Conservation (phyloP, 2,797 vertebrate species). For the Poecile montanus region DNA sequence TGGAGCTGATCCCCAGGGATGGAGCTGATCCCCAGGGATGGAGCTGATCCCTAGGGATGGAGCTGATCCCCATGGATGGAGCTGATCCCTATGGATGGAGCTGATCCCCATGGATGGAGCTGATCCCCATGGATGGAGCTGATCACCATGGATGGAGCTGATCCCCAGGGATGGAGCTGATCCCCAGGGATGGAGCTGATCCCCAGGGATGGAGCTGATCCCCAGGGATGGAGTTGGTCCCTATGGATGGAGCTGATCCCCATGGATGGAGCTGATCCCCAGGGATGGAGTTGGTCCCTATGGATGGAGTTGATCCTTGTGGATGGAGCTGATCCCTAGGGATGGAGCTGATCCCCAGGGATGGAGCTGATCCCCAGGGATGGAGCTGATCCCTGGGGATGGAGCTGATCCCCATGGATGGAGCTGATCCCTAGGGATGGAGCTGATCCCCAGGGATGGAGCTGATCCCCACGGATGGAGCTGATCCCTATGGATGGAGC, state of each 20-base stretch:
- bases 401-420: too few relatives aligned
- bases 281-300: background rate
- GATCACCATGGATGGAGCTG: background rate
- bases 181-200: too few relatives aligned
- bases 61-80: background rate
- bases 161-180: background rate
- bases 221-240: background rate
- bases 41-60: too few relatives aligned
- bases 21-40: background rate
- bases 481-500: background rate
- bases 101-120: background rate
- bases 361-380: background rate
- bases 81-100: background rate
- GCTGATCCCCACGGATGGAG: too few relatives aligned
- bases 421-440: background rate
- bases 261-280: fast-evolving
- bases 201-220: background rate
- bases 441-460: too few relatives aligned
- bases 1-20: background rate
- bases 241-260: too few relatives aligned
- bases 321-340: background rate
- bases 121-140: too few relatives aligned
- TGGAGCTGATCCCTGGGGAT: background rate
- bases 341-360: background rate
- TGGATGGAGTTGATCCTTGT: background rate